Conservation (phyloP, 2,113 vertebrate genomes). For the Castor canadensis region DNA sequence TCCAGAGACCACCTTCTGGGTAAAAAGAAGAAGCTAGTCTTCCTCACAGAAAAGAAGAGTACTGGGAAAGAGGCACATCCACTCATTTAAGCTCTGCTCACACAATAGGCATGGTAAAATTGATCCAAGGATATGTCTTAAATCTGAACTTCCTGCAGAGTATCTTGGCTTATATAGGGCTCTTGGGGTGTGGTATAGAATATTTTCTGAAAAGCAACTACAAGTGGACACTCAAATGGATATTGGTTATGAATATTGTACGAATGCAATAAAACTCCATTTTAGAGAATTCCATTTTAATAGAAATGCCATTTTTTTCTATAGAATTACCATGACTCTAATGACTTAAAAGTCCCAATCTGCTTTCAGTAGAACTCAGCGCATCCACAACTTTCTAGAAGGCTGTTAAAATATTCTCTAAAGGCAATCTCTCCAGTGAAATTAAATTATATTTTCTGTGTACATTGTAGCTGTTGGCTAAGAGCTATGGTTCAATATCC, state of each 20-base stretch:
- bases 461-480: background rate
- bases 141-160: background rate
- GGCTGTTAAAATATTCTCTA: background rate
- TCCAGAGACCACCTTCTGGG: background rate
- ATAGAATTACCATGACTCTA: slow-evolving; percentile 3
- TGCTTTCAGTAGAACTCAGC: background rate
- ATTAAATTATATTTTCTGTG: slow-evolving; percentile 10
- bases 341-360: background rate
- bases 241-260: background rate
- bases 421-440: background rate
- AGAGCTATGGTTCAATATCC: background rate
- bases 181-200: background rate
- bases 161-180: background rate
- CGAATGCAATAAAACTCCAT: background rate
- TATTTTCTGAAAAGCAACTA: background rate
- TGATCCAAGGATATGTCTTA: background rate
- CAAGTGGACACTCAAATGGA: background rate
- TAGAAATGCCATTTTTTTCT: slow-evolving; percentile 27
- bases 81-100: background rate
- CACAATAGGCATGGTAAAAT: background rate
- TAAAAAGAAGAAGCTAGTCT: background rate
- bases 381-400: slow-evolving; percentile 20
- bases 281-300: slow-evolving; percentile 32
- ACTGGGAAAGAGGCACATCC: background rate
- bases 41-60: background rate